Conservation (phyloP, 1,140 invertebrate species). For the Brachionus plicatilis region DNA sequence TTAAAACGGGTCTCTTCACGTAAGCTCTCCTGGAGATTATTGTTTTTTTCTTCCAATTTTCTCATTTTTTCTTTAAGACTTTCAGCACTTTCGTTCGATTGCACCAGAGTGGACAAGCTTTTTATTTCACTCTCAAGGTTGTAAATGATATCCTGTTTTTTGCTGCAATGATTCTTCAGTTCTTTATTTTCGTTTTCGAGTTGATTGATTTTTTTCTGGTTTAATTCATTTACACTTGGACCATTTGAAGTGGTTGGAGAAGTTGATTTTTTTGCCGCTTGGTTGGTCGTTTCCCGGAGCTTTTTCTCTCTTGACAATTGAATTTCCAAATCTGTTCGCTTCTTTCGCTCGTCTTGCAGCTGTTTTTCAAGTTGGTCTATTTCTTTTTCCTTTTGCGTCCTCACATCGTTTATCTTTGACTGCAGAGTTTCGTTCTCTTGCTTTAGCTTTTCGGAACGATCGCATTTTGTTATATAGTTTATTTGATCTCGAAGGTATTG, state of each 20-base stretch:
- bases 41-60: conserved; percentile 77
- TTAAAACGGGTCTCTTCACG: conserved; percentile 91
- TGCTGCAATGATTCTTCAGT: background rate
- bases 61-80: conserved; percentile 72
- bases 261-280: conserved; percentile 60
- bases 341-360: conserved; percentile 74
- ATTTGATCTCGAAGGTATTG: conserved; percentile 77
- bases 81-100: conserved; percentile 57
- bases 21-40: conserved; percentile 80
- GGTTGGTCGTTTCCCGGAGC: conserved; percentile 66
- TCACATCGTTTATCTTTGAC: conserved; percentile 58
- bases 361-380: conserved; percentile 63
- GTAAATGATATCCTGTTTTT: conserved; percentile 14
- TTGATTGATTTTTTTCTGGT: background rate
- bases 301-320: conserved; percentile 68
- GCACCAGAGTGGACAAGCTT: background rate
- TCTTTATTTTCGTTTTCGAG: conserved; percentile 14
- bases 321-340: conserved; percentile 67
- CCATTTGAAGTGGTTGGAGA: conserved; percentile 53
- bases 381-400: conserved; percentile 3
- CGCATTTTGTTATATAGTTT: conserved; percentile 62
- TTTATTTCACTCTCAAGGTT: background rate
- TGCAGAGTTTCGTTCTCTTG: conserved; percentile 76
- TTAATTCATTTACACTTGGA: conserved; percentile 42
- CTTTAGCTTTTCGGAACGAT: conserved; percentile 69